Evolutionary conservation across 2,888 invertebrate genomes (phyloP).

Genomic region (Acrocera orbiculus): DNA sequence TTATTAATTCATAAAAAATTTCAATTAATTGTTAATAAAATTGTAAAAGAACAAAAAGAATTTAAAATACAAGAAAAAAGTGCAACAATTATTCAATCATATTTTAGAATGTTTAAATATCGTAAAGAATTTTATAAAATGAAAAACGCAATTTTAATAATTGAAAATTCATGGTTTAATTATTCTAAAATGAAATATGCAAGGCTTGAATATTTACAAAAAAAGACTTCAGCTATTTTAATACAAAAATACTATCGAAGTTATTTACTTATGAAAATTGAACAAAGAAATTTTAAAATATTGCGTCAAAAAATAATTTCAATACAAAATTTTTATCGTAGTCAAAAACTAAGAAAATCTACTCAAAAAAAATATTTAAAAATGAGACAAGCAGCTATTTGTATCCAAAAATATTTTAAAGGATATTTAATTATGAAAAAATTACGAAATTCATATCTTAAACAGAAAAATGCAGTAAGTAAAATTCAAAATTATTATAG

Average conservation of each 20-base stretch:
- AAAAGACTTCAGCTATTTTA: constrained; percentile 11
- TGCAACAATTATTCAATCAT: constrained; percentile 22
- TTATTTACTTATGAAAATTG: constrained; percentile 17
- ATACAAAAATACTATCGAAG: constrained; percentile 18
- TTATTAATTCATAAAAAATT: constrained; percentile 28
- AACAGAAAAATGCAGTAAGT: constrained; percentile 16
- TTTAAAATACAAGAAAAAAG: constrained; percentile 12
- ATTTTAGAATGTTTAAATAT: constrained; percentile 22
- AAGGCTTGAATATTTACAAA: constrained; percentile 16
- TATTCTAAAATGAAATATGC: constrained; percentile 13
- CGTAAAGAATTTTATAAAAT: constrained; percentile 18
- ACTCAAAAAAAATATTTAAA: constrained; percentile 13
- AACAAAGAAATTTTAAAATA: constrained; percentile 12
- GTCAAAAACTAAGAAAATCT: constrained; percentile 14
- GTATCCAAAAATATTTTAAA: constrained; percentile 32
- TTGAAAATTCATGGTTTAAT: constrained; percentile 30
- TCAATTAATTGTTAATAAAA: constrained; percentile 20
- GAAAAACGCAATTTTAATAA: constrained; percentile 18
- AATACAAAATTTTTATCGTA: constrained; percentile 18
- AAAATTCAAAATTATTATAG: constrained; percentile 16
- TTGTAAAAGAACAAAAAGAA: constrained; percentile 10
- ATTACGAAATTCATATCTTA: constrained; percentile 14
- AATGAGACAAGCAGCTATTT: constrained; percentile 19
- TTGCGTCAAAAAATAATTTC: constrained; percentile 11
- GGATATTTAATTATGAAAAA: constrained; percentile 21